A percentile compares a stretch with the other conserved stretches of the same genome.
Evolutionary conservation across 2,113 vertebrate species (phyloP).

Genomic region (Pygoscelis antarcticus): DNA sequence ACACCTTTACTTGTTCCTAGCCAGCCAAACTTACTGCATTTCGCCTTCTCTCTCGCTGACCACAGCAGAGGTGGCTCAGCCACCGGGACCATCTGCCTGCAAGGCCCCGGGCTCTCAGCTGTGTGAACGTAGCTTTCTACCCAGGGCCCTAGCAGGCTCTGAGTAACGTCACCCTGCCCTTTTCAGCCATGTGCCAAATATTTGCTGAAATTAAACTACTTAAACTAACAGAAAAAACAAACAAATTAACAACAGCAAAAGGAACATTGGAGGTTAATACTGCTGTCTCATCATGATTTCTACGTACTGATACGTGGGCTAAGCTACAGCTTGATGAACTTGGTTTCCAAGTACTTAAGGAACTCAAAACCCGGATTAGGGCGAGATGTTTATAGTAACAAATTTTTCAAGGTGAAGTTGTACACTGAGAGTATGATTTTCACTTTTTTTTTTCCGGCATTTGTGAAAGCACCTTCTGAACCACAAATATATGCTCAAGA

Average conservation of each 20-base stretch:
- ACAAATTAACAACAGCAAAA: background rate
- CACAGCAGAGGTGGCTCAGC: background rate
- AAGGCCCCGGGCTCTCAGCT: background rate
- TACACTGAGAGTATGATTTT: background rate
- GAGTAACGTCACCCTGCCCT: background rate
- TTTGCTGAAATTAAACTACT: background rate
- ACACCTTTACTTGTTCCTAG: background rate
- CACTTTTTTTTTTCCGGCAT: background rate
- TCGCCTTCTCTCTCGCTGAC: background rate
- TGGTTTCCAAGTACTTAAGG: background rate
- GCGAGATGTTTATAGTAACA: background rate
- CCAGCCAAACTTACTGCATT: background rate
- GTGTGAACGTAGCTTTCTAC: fast-evolving
- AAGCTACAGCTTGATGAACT: background rate
- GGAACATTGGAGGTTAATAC: background rate
- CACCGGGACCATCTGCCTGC: fast-evolving
- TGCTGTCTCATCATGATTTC: background rate
- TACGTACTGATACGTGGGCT: fast-evolving
- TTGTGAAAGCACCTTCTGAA: background rate
- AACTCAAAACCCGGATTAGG: background rate
- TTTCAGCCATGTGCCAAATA: background rate
- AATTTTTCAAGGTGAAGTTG: fast-evolving
- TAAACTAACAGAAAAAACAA: background rate
- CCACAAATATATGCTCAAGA: background rate
- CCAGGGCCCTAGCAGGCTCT: background rate